phyloP scores from a whole-genome alignment of 2,888 invertebrate genomes.

The Pteria penguin region DNA sequence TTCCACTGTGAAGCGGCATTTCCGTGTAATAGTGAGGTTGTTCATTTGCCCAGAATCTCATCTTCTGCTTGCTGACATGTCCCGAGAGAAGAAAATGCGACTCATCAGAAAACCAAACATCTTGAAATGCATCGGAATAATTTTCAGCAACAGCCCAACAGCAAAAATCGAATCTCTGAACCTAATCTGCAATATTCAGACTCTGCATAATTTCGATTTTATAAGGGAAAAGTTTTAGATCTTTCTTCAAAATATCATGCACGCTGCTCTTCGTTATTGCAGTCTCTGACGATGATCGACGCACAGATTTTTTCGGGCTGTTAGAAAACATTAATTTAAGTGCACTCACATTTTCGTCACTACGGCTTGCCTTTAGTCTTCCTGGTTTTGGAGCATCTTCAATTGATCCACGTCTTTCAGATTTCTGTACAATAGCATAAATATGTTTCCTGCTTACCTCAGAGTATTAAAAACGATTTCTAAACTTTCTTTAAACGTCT shows the following conservation, averaged over 20 bases:
- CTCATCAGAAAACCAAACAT: too few species aligned
- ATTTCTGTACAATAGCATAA: slow-evolving; percentile 1
- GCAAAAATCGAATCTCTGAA: too few species aligned
- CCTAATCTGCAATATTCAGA: too few species aligned
- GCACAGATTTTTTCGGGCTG: slow-evolving; percentile 4
- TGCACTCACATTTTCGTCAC: slow-evolving; percentile 9
- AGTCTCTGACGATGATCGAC: slow-evolving; percentile 1
- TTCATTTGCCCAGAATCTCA: too few species aligned
- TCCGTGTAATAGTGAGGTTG: too few species aligned
- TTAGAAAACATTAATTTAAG: slow-evolving; percentile 2
- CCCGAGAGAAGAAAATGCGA: too few species aligned
- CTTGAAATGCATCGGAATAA: too few species aligned
- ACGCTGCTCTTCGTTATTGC: background rate
- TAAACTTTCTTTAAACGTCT: slow-evolving; percentile 4
- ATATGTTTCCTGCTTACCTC: background rate
- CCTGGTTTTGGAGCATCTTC: slow-evolving; percentile 30
- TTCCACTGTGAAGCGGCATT: too few species aligned
- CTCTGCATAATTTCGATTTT: too few species aligned
- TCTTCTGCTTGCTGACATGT: too few species aligned
- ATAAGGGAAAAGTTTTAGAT: too few species aligned
- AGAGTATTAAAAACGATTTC: background rate
- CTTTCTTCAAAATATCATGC: background rate
- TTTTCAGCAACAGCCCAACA: too few species aligned
- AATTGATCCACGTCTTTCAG: slow-evolving; percentile 21
- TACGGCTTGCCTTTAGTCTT: slow-evolving; percentile 18